phyloP scores from a whole-genome alignment of 2,888 invertebrate species.

The Leptopilina drosophilae region DNA sequence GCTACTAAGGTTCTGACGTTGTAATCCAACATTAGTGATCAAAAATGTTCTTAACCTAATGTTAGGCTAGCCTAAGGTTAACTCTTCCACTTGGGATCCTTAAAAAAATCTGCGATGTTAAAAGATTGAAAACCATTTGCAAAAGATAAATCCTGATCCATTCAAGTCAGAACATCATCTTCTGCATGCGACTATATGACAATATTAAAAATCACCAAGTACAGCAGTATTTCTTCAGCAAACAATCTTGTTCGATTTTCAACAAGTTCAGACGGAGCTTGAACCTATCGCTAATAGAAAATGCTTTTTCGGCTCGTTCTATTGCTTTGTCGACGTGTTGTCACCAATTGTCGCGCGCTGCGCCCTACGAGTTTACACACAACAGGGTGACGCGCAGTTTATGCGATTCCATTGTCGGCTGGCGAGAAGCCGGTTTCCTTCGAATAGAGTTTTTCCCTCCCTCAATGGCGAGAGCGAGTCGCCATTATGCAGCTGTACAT shows the following conservation, averaged over 20 bases:
- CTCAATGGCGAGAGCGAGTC: slow-evolving; percentile 46
- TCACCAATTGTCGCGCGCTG: slow-evolving; percentile 71
- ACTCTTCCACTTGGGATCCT: too few relatives aligned
- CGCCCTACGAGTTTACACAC: slow-evolving; percentile 74
- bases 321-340: slow-evolving; percentile 69
- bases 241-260: neutral
- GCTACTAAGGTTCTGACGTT: too few relatives aligned
- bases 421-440: slow-evolving; percentile 53
- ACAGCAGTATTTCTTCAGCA: too few relatives aligned
- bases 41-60: too few relatives aligned
- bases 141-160: too few relatives aligned
- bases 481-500: slow-evolving; percentile 52
- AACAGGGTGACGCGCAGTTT: slow-evolving; percentile 72
- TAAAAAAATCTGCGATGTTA: too few relatives aligned
- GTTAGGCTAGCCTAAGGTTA: too few relatives aligned
- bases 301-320: slow-evolving; percentile 58
- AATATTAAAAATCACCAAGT: too few relatives aligned
- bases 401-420: slow-evolving; percentile 71
- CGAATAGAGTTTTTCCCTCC: slow-evolving; percentile 46
- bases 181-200: too few relatives aligned
- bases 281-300: slow-evolving; percentile 56
- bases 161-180: too few relatives aligned
- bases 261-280: slow-evolving; percentile 43
- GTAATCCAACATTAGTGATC: too few relatives aligned
- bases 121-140: too few relatives aligned